Base-by-base conservation (phyloP, 53 echinoderm and acorn worm genomes). In the Zoroaster sp. region DNA sequence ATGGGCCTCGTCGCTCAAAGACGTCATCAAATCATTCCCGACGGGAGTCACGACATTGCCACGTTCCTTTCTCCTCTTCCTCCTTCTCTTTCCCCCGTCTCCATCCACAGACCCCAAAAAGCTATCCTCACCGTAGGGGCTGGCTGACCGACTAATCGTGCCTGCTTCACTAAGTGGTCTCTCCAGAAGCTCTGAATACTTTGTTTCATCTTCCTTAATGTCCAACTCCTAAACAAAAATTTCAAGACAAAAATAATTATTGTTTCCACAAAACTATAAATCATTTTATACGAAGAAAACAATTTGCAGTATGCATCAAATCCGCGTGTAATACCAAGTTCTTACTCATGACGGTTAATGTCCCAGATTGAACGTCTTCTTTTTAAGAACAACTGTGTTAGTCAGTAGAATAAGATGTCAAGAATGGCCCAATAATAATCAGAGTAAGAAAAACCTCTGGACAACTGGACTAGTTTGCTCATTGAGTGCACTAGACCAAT, bases 1-100 rank as follows among this genome's bases (percentile, higher is more conserved):
- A 32, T 21, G 81, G 4, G 42, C 66, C 28, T 79, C 63, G 21
- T 70, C 71, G 54, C 71, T 85, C 49, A 85, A n/a, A 0, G 85
- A 85, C 35, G 35, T 20, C 35, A 35, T 46, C 23, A 35, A 7
- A 14, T 85, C 85, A 3, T 55, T 54, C 20, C 40, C 40, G 52
- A 85, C 71, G 1, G 85, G 85, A 28, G 85, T 85, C 37, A 85
- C 85, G 32, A 52, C 71, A 15, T 85, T 85, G 23, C 66, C 81
- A 17, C 85, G 45, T 43, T 85, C 85, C 85, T 85, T 85, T 3
- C 51, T 40, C 17, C 43, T 43, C 37, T 47, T 69, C 12, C 51
- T 44, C 51, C 46, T 69, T 15, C 45, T 85, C 70, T 38, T 70
- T 40, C 71, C 23, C 85, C 70, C 85, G 49, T 51, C 71, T 47